Evolutionary conservation across 2,797 vertebrate species (phyloP).

Genomic region (Myripristis murdjan): DNA sequence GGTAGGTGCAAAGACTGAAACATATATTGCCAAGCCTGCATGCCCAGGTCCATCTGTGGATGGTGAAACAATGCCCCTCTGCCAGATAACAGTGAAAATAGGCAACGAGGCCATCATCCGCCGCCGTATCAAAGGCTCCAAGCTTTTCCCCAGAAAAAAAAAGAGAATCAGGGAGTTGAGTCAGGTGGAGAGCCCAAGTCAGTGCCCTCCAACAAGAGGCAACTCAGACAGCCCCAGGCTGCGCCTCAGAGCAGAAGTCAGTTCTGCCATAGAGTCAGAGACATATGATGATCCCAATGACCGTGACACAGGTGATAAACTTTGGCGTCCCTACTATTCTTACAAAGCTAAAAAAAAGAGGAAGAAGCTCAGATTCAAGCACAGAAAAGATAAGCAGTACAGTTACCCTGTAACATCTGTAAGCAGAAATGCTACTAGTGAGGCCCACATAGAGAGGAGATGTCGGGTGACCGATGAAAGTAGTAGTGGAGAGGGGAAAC

Average conservation of each 20-base stretch:
- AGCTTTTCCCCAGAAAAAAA: conserved; percentile 91
- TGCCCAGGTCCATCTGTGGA: conserved; percentile 94
- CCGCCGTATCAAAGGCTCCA: conserved; percentile 94
- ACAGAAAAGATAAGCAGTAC: conserved; percentile 82
- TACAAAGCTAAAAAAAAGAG: conserved; percentile 98
- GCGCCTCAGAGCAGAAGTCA: conserved; percentile 75
- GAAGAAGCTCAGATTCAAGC: conserved; percentile 90
- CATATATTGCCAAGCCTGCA: conserved; percentile 97
- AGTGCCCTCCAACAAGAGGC: conserved; percentile 74
- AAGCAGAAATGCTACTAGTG: conserved; percentile 55
- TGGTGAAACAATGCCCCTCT: conserved; percentile 92
- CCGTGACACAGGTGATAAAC: conserved; percentile 93
- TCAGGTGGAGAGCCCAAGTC: conserved; percentile 68
- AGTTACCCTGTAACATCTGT: conserved; percentile 62
- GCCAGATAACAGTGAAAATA: conserved; percentile 99
- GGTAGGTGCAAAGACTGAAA: conserved; percentile 91
- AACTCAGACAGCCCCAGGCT: conserved; percentile 77
- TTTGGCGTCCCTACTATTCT: conserved; percentile 98
- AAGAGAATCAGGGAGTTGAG: conserved; percentile 72
- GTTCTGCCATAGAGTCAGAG: conserved; percentile 75
- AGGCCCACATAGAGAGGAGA: conserved; percentile 63
- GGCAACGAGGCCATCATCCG: conserved; percentile 97
- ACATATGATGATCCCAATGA: conserved; percentile 92
- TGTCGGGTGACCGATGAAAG: conserved; percentile 71
- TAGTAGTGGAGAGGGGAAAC: conserved; percentile 75